Evolutionary conservation across 1,140 invertebrate species (phyloP), one percentile per base, ranked within the genome.

Genomic region (silkworm (Bombyx mori)): DNA sequence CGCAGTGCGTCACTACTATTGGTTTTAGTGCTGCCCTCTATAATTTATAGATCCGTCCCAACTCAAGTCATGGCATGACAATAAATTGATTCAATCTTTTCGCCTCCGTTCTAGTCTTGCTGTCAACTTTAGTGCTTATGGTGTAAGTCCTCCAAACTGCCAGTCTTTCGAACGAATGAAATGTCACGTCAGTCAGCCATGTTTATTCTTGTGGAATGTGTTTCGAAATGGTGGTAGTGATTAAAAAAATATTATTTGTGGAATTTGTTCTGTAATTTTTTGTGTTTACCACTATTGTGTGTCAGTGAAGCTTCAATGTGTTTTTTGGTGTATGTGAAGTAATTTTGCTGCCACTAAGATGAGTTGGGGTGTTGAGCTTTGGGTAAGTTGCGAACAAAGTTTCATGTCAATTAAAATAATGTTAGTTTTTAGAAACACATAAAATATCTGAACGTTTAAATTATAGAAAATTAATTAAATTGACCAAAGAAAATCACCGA

Each of bases 291-390:
- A 73, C 61, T 71, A 80, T 61, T 58, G 59, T 65, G 58, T 81
- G 76, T 63, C 69, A 77, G 83, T 87, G 83, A 75, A 68, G 73
- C 69, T 79, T 87, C 78, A 80, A 87, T 87, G 84, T 82, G 73
- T 71, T 75, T 73, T 80, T 75, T 78, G 75, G 82, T 85, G 81
- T 73, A 74, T 76, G 75, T 83, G 81, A 75, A 65, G 73, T 82
- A 70, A 77, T 69, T 73, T 66, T 63, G 76, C 67, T 71, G 66
- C 71, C 63, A 76, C 75, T 62, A 87, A 73, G 80, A 87, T 87
- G 84, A 87, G 82, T 82, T 87, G 82, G 84, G 84, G 84, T 71
- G 77, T 78, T 54, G 84, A 87, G 82, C 84, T 87, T 77, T 87
- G 84, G 84, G 84, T 87, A 84, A 79, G 84, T 54, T 54, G 22